Percentiles rank a stretch among this genome's conserved stretches.
These are phyloP conservation scores for Cryptoblepharus egeriae DNA, from an alignment of 2,797 vertebrate species.

Conservation along the genomic window DNA sequence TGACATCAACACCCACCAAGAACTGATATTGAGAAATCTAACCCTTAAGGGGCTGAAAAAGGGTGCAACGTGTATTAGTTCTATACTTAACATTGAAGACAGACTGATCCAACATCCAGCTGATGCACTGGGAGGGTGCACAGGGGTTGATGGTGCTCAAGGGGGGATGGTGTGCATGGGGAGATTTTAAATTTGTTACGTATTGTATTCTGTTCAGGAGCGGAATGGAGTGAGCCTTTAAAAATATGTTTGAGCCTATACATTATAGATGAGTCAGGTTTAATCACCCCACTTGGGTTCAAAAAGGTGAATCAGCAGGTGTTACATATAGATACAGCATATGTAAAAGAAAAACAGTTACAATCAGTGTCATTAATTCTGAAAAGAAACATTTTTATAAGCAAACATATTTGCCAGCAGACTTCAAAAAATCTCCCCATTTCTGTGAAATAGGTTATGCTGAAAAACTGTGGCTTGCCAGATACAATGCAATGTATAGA, in stretches of 20 bases:
- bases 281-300: constrained; percentile 18
- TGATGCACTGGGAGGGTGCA: no score
- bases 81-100: no score
- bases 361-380: background rate
- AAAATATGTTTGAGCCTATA: constrained; percentile 39
- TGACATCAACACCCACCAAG: no score
- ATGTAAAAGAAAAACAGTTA: background rate
- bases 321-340: background rate
- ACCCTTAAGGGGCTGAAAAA: no score
- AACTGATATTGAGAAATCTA: no score
- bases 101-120: no score
- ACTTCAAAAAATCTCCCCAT: background rate
- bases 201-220: constrained; percentile 10
- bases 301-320: constrained; percentile 32
- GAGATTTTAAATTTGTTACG: no score
- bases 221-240: constrained; percentile 17
- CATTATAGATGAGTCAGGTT: constrained; percentile 30
- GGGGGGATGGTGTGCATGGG: no score
- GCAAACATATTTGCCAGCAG: background rate
- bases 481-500: no score
- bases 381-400: background rate
- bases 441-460: background rate
- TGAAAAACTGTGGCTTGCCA: no score
- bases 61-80: no score
- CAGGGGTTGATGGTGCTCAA: no score